Evolutionary conservation across 2,113 vertebrate genomes (phyloP), one percentile per base, ranked within the genome.

Genomic region (Poecile atricapillus): DNA sequence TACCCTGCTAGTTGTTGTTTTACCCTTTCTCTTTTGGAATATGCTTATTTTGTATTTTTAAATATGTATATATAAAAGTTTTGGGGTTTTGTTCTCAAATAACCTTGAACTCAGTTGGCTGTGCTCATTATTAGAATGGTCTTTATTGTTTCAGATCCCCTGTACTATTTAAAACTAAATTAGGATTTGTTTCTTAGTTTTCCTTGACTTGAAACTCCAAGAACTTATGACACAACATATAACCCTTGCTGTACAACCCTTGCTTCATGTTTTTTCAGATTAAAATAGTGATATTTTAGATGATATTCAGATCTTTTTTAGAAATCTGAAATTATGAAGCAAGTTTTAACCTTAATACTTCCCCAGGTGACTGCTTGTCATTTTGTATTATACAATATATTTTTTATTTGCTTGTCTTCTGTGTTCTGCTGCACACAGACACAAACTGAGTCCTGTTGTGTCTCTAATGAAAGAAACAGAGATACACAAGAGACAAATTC

Each of bases 381-480:
- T 68, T 84, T 65, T 27, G 8, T 68, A 65, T 65, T 62, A 68
- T 9, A 33, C 5, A 31, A 13, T 28, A 78, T 13, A 27, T 7
- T 43, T 78, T 49, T 53, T 4, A 49, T 50, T 82, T 93, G 23
- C 58, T 87, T 79, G 13, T 83, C 22, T 89, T 91, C 39, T 68
- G 4, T 47, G 28, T 56, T 87, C 15, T 88, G 53, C 27, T 55
- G 37, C 55, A 74, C 30, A 73, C 9, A 83, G 70, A 41, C 58
- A 37, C 71, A 91, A 95, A 85, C 9, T 30, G 33, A 55, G 12
- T 10, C 41, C 28, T 71, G 12, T 41, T 41, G 15, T 69, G 37
- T 35, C n/a, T 93, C 70, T 88, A 76, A 90, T 77, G 55, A 93
- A 88, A 76, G 68, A 95, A 93, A 67, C 16, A 77, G 33, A 91